Evolutionary conservation across 2,888 invertebrate genomes (phyloP).

Genomic region (Polyploca ridens): DNA sequence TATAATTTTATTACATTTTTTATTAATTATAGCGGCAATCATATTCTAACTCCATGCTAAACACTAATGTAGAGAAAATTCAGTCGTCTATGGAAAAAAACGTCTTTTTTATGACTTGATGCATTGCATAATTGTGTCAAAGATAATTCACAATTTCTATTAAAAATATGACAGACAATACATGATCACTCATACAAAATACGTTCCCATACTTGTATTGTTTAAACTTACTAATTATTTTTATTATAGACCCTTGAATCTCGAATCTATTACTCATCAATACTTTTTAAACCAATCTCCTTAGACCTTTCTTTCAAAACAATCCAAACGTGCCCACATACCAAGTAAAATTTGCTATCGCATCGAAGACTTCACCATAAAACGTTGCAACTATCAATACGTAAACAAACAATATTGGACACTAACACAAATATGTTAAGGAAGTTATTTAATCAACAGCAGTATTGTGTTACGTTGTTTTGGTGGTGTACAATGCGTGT

Average conservation of each 20-base stretch:
- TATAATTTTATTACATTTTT: too few relatives aligned
- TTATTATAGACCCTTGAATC: slow-evolving; percentile 25
- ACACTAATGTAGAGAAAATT: too few relatives aligned
- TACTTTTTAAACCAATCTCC: slow-evolving; percentile 33
- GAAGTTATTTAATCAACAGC: slow-evolving; percentile 52
- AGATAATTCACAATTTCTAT: slow-evolving; percentile 1
- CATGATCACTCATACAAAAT: slow-evolving; percentile 3
- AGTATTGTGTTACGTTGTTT: slow-evolving; percentile 49
- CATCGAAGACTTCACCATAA: slow-evolving; percentile 17
- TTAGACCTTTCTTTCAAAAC: slow-evolving; percentile 18
- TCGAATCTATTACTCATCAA: slow-evolving; percentile 41
- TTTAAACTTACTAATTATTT: slow-evolving; percentile 37
- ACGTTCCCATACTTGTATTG: slow-evolving; percentile 18
- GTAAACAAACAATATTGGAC: slow-evolving; percentile 33
- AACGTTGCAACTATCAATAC: slow-evolving; percentile 22
- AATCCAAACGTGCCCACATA: slow-evolving; percentile 14
- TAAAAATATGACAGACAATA: background rate
- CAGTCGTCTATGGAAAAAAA: too few relatives aligned
- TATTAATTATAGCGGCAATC: too few relatives aligned
- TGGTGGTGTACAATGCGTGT: slow-evolving; percentile 45
- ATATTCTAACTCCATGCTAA: too few relatives aligned
- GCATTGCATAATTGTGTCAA: background rate
- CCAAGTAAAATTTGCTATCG: slow-evolving; percentile 28
- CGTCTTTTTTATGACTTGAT: too few relatives aligned
- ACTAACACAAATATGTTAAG: slow-evolving; percentile 36